Evolutionary conservation across 2,113 vertebrate species (phyloP), one percentile per base, ranked within the genome.

Genomic region (Cyanoderma ruficeps): DNA sequence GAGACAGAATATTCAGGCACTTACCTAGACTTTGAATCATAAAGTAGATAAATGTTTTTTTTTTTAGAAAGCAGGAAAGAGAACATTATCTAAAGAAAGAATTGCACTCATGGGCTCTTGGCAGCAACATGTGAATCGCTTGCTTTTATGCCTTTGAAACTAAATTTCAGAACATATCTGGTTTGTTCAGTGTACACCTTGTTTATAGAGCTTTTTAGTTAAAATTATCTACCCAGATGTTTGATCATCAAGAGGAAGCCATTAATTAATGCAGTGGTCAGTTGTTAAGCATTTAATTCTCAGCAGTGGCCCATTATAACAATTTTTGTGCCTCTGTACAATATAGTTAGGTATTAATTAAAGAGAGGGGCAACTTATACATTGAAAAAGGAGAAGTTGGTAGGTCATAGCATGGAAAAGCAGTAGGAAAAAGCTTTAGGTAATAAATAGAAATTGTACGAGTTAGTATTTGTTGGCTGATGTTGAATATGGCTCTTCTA

Each of bases 221-320:
- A 94, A 97, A 98, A 97, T 97, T 90, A 83, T 93, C 86, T 95
- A 94, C 42, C 91, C 96, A 98, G 94, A 97, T 98, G 94, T 97
- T 97, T 97, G 94, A 96, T 96, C 94, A 96, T 69, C 68, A 91
- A 93, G 64, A 85, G 60, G 64, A 95, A 97, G 94, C 53, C 91
- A 41, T 89, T 95, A 94, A 96, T 97, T 92, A 98, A 83, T 69
- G 69, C 64, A 92, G 57, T 86, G 76, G 64, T 97, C 47, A n/a
- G 93, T 98, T 97, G 97, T 97, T 97, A 96, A 97, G 90, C 94
- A 90, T 89, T 97, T 97, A 96, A 88, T 97, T 97, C 96, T 97
- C 92, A 97, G 90, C 11, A 21, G 91, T 87, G 90, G 84, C 75
- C 55, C 65, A 61, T 50, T 92, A 74, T 92, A 74, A 80, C 30